phyloP scores from a whole-genome alignment of 1,140 invertebrate genomes.

The Cotesia typhae region DNA sequence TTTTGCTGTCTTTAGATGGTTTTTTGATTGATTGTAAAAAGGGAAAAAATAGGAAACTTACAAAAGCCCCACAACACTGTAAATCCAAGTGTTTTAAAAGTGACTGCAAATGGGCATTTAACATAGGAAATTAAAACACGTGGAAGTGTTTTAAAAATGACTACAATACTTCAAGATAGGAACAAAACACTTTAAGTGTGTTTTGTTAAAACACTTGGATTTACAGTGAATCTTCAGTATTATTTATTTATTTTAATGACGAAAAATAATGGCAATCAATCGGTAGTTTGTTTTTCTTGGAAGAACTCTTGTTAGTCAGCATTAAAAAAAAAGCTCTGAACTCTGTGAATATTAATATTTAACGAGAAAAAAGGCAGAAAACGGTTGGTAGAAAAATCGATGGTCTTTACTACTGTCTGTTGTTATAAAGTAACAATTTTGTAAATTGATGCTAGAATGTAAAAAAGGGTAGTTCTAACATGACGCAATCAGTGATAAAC shows the following conservation, averaged over 20 bases:
- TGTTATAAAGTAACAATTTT: background rate
- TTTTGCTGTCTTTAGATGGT: conserved; percentile 21
- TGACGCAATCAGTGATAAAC: background rate
- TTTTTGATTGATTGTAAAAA: conserved; percentile 44
- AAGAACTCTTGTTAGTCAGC: conserved; percentile 2
- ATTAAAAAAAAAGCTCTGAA: conserved; percentile 1
- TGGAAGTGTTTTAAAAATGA: too few relatives aligned
- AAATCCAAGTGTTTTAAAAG: too few relatives aligned
- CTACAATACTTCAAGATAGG: too few relatives aligned
- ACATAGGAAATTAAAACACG: too few relatives aligned
- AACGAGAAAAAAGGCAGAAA: too few relatives aligned
- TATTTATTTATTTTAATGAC: conserved; percentile 50
- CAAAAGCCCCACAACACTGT: conserved; percentile 38
- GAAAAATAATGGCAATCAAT: conserved; percentile 38
- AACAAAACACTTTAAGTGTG: too few relatives aligned
- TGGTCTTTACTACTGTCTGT: background rate
- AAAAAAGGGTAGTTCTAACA: background rate
- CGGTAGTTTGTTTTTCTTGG: conserved; percentile 29
- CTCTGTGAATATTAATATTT: too few relatives aligned
- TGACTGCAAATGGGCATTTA: too few relatives aligned
- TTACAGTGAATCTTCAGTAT: conserved; percentile 32
- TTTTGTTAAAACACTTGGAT: too few relatives aligned
- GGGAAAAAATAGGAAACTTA: background rate
- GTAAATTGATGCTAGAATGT: background rate
- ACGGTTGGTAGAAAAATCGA: too few relatives aligned